phyloP scores from a whole-genome alignment of 2,113 vertebrate species.

The Paradoxurus hermaphroditus region DNA sequence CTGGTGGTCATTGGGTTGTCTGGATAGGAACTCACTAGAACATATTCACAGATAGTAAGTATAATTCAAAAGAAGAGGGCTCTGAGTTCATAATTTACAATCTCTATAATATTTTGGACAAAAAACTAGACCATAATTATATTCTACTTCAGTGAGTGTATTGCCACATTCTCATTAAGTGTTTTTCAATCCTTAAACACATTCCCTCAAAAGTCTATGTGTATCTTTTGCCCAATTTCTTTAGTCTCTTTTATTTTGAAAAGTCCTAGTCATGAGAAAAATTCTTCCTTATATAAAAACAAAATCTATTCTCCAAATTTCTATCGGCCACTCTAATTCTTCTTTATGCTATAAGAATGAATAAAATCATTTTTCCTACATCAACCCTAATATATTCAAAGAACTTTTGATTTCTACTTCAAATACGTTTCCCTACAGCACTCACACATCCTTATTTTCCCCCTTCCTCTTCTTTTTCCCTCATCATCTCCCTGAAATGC shows the following conservation, averaged over 20 bases:
- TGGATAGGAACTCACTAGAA: neutral
- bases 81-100: constrained; percentile 1
- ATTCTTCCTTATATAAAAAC: neutral
- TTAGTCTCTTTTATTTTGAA: neutral
- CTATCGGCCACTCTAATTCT: neutral
- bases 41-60: neutral
- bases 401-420: neutral
- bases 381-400: neutral
- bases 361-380: neutral
- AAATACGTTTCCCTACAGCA: neutral
- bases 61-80: neutral
- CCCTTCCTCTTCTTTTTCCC: neutral
- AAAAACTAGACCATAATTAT: neutral
- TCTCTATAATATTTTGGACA: neutral
- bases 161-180: neutral
- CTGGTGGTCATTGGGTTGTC: neutral
- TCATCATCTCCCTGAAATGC: neutral
- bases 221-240: neutral
- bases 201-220: neutral
- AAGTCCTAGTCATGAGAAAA: constrained; percentile 14
- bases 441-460: neutral
- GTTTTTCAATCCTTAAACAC: neutral
- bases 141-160: neutral
- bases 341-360: neutral
- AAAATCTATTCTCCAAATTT: neutral